phyloP scores from a whole-genome alignment of 2,888 invertebrate genomes.

The Aphodius sticticus region DNA sequence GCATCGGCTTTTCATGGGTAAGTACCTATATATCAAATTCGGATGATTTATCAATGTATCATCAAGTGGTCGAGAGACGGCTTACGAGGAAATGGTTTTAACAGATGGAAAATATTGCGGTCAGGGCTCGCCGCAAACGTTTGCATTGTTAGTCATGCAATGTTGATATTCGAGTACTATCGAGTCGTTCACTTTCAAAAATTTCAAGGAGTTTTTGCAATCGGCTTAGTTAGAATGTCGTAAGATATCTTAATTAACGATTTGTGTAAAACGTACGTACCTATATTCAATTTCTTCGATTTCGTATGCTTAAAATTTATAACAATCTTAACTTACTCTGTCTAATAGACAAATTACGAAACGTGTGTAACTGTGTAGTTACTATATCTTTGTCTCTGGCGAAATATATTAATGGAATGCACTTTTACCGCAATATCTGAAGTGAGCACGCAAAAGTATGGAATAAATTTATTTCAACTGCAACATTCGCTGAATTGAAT shows the following conservation, averaged over 20 bases:
- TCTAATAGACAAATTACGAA: no score
- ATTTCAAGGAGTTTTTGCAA: conserved; percentile 4
- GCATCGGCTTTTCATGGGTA: conserved; percentile 97
- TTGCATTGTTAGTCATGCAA: background rate
- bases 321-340: background rate
- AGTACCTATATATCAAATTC: conserved; percentile 49
- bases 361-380: no score
- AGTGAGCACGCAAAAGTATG: no score
- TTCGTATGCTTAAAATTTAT: background rate
- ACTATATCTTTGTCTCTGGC: no score
- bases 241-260: background rate
- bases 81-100: background rate
- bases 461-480: no score
- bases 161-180: background rate
- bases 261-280: background rate
- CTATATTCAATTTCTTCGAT: background rate
- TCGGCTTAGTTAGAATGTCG: background rate
- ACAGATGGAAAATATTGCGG: background rate
- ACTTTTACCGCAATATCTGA: no score
- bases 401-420: no score
- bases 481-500: no score
- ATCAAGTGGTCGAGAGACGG: background rate
- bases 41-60: background rate
- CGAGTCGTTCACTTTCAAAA: background rate
- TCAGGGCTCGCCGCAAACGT: background rate